Conservation (phyloP, 2,113 vertebrate genomes). For the Melanerpes formicivorus region DNA sequence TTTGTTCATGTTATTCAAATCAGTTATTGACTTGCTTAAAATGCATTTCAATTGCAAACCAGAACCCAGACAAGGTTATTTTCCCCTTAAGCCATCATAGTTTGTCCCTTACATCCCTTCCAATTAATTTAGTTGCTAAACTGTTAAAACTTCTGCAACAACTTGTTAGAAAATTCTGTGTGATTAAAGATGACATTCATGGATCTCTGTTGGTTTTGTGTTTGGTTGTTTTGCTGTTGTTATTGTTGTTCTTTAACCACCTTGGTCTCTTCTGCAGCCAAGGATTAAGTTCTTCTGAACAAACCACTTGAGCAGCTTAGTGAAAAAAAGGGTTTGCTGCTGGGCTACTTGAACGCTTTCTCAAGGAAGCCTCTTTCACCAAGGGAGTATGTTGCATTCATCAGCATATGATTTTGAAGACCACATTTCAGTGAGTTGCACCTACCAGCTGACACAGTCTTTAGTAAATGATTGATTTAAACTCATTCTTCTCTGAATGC, state of each 20-base stretch:
- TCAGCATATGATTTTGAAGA: neutral
- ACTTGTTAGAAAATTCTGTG: neutral
- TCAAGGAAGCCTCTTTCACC: neutral
- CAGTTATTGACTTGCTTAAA: neutral
- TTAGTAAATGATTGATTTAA: slow-evolving; percentile 11
- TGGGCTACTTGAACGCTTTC: neutral
- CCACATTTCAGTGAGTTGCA: neutral
- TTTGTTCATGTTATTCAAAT: neutral
- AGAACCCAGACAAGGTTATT: neutral
- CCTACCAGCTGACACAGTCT: neutral
- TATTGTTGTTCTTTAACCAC: neutral
- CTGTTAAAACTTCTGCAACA: neutral
- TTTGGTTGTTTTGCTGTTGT: neutral
- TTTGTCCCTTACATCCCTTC: neutral
- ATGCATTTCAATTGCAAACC: neutral
- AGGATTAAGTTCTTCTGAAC: neutral
- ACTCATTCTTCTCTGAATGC: neutral
- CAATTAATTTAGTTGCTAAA: neutral
- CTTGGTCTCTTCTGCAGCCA: neutral
- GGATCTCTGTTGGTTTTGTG: neutral
- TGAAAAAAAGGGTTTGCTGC: neutral
- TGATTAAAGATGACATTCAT: rapidly evolving
- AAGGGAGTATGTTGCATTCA: neutral
- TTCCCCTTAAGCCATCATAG: neutral
- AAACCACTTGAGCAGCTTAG: neutral